These are phyloP conservation scores for Parauchenoglanis ngamensis DNA, from an alignment of 2,797 vertebrate genomes.

Conservation along the genomic window DNA sequence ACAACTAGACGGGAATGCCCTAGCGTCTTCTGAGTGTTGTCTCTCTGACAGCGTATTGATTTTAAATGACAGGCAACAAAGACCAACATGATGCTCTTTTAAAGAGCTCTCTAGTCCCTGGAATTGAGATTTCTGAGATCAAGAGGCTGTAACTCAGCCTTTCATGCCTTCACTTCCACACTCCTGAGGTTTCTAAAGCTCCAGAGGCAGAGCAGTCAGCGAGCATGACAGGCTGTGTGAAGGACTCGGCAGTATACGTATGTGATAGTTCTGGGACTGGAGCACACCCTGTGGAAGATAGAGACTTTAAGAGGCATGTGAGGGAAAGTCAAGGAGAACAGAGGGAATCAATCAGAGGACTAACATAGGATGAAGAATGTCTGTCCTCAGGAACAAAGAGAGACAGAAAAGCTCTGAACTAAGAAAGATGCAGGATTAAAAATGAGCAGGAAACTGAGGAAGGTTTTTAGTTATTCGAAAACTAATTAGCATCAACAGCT, in stretches of 20 bases:
- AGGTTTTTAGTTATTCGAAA: background rate
- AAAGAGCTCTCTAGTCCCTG: slow-evolving; percentile 45
- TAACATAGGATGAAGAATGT: slow-evolving; percentile 35
- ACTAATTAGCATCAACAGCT: slow-evolving; percentile 1
- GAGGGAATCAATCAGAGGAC: slow-evolving; percentile 48
- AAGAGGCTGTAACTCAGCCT: slow-evolving; percentile 46
- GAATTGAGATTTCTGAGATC: slow-evolving; percentile 50
- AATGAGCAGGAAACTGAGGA: slow-evolving; percentile 5
- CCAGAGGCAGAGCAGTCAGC: slow-evolving; percentile 46
- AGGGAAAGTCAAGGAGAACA: slow-evolving; percentile 36
- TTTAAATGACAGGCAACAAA: slow-evolving; percentile 67
- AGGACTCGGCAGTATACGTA: slow-evolving; percentile 27
- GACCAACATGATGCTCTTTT: slow-evolving; percentile 57
- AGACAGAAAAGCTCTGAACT: slow-evolving; percentile 24
- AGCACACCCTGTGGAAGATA: slow-evolving; percentile 46
- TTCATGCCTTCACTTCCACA: slow-evolving; percentile 21
- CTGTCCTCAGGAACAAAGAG: slow-evolving; percentile 34
- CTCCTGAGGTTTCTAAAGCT: slow-evolving; percentile 28
- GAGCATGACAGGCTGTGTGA: slow-evolving; percentile 49
- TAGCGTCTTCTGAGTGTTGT: slow-evolving; percentile 63
- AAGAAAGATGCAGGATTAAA: slow-evolving; percentile 11
- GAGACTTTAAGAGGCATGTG: slow-evolving; percentile 48
- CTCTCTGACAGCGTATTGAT: slow-evolving; percentile 63
- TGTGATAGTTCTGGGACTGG: slow-evolving; percentile 52
- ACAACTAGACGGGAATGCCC: slow-evolving; percentile 61